Conservation (phyloP, 2,888 invertebrate genomes). For the Andricus curvator region DNA sequence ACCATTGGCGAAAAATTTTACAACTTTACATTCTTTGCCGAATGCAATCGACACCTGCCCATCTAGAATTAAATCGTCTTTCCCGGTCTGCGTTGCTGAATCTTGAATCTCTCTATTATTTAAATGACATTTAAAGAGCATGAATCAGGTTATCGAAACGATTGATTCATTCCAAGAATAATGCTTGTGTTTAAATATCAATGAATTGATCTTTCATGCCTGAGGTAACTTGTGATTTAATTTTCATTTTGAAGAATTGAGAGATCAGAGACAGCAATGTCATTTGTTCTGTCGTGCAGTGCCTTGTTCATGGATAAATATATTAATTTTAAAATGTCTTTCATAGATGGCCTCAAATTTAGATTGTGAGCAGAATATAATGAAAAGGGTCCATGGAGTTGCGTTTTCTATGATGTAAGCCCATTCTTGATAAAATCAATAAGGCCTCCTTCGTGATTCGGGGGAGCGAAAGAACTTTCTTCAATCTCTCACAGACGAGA, state of each 20-base stretch:
- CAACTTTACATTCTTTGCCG: conserved; percentile 8
- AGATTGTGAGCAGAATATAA: conserved; percentile 67
- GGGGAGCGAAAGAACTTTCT: neutral
- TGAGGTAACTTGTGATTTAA: neutral
- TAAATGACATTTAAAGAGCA: neutral
- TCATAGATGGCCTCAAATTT: conserved; percentile 56
- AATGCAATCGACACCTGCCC: conserved; percentile 44
- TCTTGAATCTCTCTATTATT: conserved; percentile 22
- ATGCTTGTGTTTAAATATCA: neutral
- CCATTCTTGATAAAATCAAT: neutral
- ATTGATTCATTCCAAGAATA: neutral
- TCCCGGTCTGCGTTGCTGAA: conserved; percentile 46
- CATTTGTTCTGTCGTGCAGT: conserved; percentile 71
- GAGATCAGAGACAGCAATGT: conserved; percentile 49
- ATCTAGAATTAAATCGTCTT: conserved; percentile 46
- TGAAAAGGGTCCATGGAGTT: conserved; percentile 71
- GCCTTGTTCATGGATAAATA: conserved; percentile 75
- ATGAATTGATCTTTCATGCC: neutral
- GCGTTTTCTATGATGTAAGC: conserved; percentile 58
- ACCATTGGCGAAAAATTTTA: conserved; percentile 1
- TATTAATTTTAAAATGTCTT: conserved; percentile 66
- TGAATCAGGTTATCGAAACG: neutral
- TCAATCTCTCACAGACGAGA: neutral
- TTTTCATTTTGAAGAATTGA: neutral
- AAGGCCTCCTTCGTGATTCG: neutral